A percentile compares a stretch with the other conserved stretches of the same genome.
Conservation (phyloP, 2,888 invertebrate genomes). For the Iphiclides podalirius region DNA sequence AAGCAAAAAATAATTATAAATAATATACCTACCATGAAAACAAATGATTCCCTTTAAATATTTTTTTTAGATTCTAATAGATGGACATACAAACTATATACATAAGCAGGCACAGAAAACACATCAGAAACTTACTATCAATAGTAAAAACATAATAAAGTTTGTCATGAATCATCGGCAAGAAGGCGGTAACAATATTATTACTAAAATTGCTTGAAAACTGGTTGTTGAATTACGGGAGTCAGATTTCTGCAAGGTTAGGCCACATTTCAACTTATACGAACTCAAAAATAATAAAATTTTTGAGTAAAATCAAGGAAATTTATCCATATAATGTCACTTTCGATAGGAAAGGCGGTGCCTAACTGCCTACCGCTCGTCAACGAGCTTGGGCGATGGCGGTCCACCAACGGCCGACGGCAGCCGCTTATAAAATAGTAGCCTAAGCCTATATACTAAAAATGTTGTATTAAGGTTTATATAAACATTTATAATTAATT, state of each 20-base stretch:
- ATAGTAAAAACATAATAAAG: conserved; percentile 14
- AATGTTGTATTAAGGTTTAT: background rate
- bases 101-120: background rate
- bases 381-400: conserved; percentile 73
- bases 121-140: conserved; percentile 7
- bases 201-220: conserved; percentile 24
- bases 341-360: conserved; percentile 61
- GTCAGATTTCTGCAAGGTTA: conserved; percentile 39
- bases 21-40: too few relatives aligned
- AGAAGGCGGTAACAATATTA: conserved; percentile 29
- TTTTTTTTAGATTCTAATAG: too few relatives aligned
- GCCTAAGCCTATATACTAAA: conserved; percentile 28
- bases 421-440: conserved; percentile 32
- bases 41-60: too few relatives aligned
- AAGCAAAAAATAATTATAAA: too few relatives aligned
- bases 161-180: conserved; percentile 31
- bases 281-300: conserved; percentile 11
- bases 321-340: conserved; percentile 37
- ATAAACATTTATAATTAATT: background rate
- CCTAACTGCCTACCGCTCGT: conserved; percentile 42
- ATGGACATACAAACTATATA: background rate
- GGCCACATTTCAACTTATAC: conserved; percentile 30
- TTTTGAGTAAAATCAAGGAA: conserved; percentile 24
- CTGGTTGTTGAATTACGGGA: conserved; percentile 27
- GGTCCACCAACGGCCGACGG: conserved; percentile 72